Evolutionary conservation across 2,113 vertebrate species (phyloP).

Genomic region (Garra rufa): DNA sequence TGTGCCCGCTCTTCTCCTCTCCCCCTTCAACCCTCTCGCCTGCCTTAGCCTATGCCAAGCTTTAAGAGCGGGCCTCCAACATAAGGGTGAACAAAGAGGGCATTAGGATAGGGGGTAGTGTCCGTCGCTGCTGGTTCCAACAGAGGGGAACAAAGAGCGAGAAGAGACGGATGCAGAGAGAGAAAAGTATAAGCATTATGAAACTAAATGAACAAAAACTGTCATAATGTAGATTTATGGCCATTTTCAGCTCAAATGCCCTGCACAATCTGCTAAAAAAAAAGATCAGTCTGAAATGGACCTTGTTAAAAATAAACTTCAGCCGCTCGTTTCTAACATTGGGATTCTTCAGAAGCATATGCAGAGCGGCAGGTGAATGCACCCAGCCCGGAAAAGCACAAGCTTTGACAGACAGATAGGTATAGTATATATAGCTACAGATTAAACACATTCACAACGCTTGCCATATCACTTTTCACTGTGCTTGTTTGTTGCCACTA

Average conservation of each 20-base stretch:
- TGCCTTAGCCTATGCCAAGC: conserved; percentile 60
- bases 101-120: conserved; percentile 63
- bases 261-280: background rate
- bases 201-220: conserved; percentile 4
- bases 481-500: background rate
- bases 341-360: conserved; percentile 9
- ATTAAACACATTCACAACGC: background rate
- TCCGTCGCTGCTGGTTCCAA: conserved; percentile 58
- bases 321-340: background rate
- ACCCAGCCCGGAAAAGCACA: background rate
- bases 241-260: background rate
- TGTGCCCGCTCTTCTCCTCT: conserved; percentile 8
- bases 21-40: conserved; percentile 47
- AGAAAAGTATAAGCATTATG: background rate
- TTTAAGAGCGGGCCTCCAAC: conserved; percentile 66
- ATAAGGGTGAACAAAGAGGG: conserved; percentile 67
- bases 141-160: conserved; percentile 49
- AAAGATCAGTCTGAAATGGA: conserved; percentile 7
- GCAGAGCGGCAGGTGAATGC: background rate
- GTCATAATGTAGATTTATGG: background rate
- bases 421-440: background rate
- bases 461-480: background rate
- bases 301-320: conserved; percentile 13
- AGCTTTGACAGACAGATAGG: conserved; percentile 1
- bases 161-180: background rate